Base-by-base conservation (phyloP, 1,140 invertebrate species). In the Brachionus koreanus region DNA sequence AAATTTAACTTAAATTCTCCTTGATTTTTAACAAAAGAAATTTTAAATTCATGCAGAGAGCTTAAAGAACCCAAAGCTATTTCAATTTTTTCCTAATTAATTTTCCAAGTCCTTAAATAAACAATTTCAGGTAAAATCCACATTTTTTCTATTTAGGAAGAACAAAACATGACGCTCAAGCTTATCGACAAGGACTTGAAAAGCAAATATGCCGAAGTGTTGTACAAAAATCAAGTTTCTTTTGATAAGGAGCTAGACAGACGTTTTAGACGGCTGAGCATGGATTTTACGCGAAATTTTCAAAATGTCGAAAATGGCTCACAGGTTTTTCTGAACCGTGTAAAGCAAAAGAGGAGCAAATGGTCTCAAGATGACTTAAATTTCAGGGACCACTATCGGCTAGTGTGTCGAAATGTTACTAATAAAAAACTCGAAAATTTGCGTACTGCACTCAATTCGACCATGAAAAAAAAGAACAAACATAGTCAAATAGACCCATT, bases 191-290 rank as follows among this genome's bases (percentile, higher is more conserved):
- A 65, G 16, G 76, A 79, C 23, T 37, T 79, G 0, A 79, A 79
- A n/a, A 79, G 76, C 57, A 79, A 79, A 79, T 79, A 79, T 79
- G 76, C 76, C 25, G 76, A 79, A 35, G 76, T 65, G n/a, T 79
- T 79, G 49, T 79, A 79, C 49, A 79, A 61, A 49, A 79, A 79
- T 42, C 35, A 79, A 42, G 49, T 39, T 4, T 29, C 46, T 4
- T 79, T 61, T 65, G 61, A 79, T 43, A 79, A 79, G 9, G 76
- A 79, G 10, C 7, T 79, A 13, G 37, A 79, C 49, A 57, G 76
- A 37, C 46, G 76, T 12, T 61, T 79, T 19, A 42, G 61, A 37
- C n/a, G 76, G 9, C 19, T 79, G 39, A 65, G 39, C n/a, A 19
- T 42, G 3, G 76, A 79, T 61, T 65, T 16, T 43, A 42, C 5